These are phyloP conservation scores for Harmothoe impar DNA, from an alignment of 2,888 invertebrate genomes.

Conservation along the genomic window DNA sequence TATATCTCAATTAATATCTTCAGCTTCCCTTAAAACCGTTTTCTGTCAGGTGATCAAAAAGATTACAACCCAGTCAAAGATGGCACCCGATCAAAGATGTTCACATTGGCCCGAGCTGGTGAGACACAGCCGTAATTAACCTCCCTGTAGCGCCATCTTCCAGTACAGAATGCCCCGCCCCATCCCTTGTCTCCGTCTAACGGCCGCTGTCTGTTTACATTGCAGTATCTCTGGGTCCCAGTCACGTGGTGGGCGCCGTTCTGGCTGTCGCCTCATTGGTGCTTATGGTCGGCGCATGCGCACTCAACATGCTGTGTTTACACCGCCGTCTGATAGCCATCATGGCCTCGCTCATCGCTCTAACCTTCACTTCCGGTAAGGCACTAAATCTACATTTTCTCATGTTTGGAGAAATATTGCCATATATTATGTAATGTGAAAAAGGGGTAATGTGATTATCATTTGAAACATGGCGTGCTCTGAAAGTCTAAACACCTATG, in stretches of 20 bases:
- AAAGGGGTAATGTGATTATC: neutral
- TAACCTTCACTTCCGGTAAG: conserved; percentile 55
- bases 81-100: too few species aligned
- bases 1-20: too few species aligned
- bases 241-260: conserved; percentile 47
- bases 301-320: conserved; percentile 35
- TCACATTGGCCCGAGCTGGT: too few species aligned
- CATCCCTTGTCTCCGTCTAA: too few species aligned
- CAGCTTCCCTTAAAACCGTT: too few species aligned
- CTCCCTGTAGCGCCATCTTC: too few species aligned
- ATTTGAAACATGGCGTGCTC: too few species aligned
- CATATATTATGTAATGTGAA: neutral
- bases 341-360: conserved; percentile 52
- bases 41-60: too few species aligned
- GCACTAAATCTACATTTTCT: neutral
- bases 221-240: conserved; percentile 49
- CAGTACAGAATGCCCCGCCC: too few species aligned
- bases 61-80: too few species aligned
- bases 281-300: conserved; percentile 51
- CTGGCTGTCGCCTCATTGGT: conserved; percentile 55
- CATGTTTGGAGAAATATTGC: neutral
- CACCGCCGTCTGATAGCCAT: conserved; percentile 40
- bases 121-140: too few species aligned
- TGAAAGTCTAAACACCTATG: too few species aligned
- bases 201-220: neutral